Base-by-base conservation (phyloP, 2,888 invertebrate genomes). In the Blastobasis lacticolella region DNA sequence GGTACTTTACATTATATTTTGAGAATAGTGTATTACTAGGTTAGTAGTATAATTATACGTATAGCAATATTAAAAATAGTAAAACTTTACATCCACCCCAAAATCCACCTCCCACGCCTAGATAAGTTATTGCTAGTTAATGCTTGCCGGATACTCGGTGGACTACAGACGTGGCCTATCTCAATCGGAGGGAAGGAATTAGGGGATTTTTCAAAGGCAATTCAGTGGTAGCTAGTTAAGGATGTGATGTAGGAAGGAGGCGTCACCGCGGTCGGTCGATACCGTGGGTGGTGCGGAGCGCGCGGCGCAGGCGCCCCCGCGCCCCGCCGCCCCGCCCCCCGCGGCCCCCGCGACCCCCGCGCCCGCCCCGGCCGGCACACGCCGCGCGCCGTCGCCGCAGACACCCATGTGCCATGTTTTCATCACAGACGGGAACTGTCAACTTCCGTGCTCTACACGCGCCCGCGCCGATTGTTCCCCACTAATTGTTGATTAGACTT, bases 221-320 rank as follows among this genome's bases (percentile, higher is more conserved):
- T 79, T 82, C 80, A 76, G 76, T 75, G 75, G 81, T 81, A 77
- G 77, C 81, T 84, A 81, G 86, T 84, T 87, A 88, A 86, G 85
- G 86, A 87, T 81, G 82, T 85, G 83, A 78, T 78, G 82, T 85
- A 80, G 81, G 79, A 83, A 84, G 82, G 82, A 86, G 87, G 86
- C 85, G 85, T 82, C 81, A 23, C 23, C 23, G 23, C 23, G 23
- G 83, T 86, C 84, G 87, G 87, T 88, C 87, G 86, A 88, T 88
- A 88, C 86, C 81, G 81, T 76, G 83, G 85, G 83, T 85, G 81
- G 85, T 73, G 84, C 81, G 78, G 84, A 63, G 82, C 76, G 81
- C 63, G 77, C 7, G 63, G 80, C 84, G 80, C 81, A 80, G 80
- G 84, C 80, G 84, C 79, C 72, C 75, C 75, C 73, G 62, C 61